Evolutionary conservation across 2,888 invertebrate species (phyloP).

Genomic region (Agrilus cyanescens): DNA sequence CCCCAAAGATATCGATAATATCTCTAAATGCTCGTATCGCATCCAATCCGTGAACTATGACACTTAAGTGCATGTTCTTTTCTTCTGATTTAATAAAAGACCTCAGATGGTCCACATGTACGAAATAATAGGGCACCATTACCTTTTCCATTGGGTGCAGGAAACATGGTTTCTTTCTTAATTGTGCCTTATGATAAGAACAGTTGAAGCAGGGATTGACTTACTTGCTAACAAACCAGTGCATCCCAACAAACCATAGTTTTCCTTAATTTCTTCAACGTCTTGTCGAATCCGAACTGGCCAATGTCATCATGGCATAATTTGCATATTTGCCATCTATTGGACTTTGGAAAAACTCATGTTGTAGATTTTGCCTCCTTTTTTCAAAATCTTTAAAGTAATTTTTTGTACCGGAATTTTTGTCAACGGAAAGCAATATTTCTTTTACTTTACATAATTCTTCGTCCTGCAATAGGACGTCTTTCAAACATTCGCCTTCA

Average conservation of each 20-base stretch:
- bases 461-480: slow-evolving; percentile 2
- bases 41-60: slow-evolving; percentile 25
- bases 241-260: slow-evolving; percentile 23
- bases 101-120: slow-evolving; percentile 32
- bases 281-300: slow-evolving; percentile 25
- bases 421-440: not conserved
- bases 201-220: slow-evolving; percentile 20
- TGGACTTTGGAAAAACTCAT: slow-evolving; percentile 23
- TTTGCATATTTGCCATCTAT: slow-evolving; percentile 20
- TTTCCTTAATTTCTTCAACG: slow-evolving; percentile 12
- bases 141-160: slow-evolving; percentile 26
- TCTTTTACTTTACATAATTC: slow-evolving; percentile 3
- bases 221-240: slow-evolving; percentile 19
- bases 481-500: slow-evolving; percentile 2
- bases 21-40: slow-evolving; percentile 16
- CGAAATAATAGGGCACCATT: slow-evolving; percentile 27
- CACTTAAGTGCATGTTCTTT: slow-evolving; percentile 24
- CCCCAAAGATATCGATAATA: slow-evolving; percentile 5
- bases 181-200: slow-evolving; percentile 20
- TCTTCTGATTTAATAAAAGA: slow-evolving; percentile 25
- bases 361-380: not conserved
- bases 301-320: slow-evolving; percentile 26
- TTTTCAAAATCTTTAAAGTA: slow-evolving; percentile 1
- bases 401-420: not conserved
- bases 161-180: slow-evolving; percentile 15